Conservation (phyloP, 2,797 vertebrate genomes). For the Zonotrichia albicollis region DNA sequence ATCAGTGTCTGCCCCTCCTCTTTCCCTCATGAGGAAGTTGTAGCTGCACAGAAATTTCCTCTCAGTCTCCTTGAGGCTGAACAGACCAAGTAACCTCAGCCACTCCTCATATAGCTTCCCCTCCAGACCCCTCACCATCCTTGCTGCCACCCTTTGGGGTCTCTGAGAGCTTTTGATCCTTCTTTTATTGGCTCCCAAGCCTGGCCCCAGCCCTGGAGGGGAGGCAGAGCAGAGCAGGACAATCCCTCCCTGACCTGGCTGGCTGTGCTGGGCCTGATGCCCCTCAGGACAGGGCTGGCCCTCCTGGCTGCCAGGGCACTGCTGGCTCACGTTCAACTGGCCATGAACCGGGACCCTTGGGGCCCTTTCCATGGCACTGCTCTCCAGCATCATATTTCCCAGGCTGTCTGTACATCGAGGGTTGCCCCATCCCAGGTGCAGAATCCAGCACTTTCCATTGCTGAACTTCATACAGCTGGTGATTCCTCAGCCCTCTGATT, state of each 20-base stretch:
- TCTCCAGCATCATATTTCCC: not conserved
- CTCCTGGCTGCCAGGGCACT: not conserved
- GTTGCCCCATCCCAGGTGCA: not conserved
- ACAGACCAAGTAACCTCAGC: not conserved
- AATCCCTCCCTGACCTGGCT: accelerated
- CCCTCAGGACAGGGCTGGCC: accelerated
- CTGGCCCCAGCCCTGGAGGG: not conserved
- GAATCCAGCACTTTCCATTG: not conserved
- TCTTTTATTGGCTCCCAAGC: accelerated
- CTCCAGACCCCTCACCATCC: not conserved
- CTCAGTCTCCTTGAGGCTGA: not conserved
- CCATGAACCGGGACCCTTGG: accelerated
- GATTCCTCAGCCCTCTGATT: not conserved
- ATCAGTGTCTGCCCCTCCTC: not conserved
- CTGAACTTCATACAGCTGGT: not conserved
- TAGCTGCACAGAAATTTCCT: not conserved
- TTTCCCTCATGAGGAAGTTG: not conserved
- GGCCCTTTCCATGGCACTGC: not conserved
- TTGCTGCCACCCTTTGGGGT: not conserved
- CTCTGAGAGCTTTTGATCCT: not conserved
- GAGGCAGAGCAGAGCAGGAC: not conserved
- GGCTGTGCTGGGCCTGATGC: accelerated
- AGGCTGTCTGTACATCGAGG: accelerated
- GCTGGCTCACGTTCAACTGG: accelerated
- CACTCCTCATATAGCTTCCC: not conserved